Percentiles rank a stretch among this genome's conserved stretches.
These are phyloP conservation scores for Florisuga fusca DNA, from an alignment of 2,797 vertebrate genomes.

Conservation along the genomic window DNA sequence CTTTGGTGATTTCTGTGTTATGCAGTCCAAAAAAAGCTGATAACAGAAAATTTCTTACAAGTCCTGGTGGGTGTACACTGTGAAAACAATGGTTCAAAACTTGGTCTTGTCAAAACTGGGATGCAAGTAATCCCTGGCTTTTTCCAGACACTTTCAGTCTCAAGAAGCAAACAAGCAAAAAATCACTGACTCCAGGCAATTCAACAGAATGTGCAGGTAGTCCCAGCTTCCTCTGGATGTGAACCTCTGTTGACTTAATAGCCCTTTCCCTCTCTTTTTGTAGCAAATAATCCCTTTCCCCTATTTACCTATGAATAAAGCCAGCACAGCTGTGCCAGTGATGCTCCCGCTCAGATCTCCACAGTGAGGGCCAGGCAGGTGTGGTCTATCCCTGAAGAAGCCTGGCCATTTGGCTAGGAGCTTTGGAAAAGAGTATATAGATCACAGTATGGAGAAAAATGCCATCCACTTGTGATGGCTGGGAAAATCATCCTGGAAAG, in stretches of 20 bases:
- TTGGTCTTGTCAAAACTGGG: neutral
- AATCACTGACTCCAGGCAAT: neutral
- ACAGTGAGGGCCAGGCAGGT: neutral
- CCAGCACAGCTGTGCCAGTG: constrained; percentile 37
- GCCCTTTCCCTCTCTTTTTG: neutral
- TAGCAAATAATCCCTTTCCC: neutral
- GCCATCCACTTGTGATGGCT: neutral
- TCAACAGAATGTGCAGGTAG: neutral
- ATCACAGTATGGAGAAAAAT: constrained; percentile 11
- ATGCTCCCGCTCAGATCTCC: neutral
- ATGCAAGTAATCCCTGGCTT: neutral
- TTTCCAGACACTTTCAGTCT: neutral
- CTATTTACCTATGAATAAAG: neutral
- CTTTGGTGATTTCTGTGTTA: neutral
- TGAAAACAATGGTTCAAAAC: neutral
- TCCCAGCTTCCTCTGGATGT: neutral
- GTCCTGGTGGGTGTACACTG: rapidly evolving
- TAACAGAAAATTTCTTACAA: neutral
- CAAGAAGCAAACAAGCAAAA: neutral
- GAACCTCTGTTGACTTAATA: neutral
- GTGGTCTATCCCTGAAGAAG: neutral
- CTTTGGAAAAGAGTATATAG: neutral
- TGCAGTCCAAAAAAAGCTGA: neutral
- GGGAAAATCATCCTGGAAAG: constrained; percentile 49
- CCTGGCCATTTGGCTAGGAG: neutral